These are phyloP conservation scores for Caenorhabditis elegans DNA, from an alignment of 1,140 invertebrate species.

Conservation along the genomic window WBcel235 BX284604.4:13788001-13788500, in stretches of 20 bases:
- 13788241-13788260: neutral
- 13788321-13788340: neutral
- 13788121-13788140: neutral
- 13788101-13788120: neutral
- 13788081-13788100: neutral
- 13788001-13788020: neutral
- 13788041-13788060: neutral
- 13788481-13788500: neutral
- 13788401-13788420: neutral
- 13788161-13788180: neutral
- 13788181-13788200: too few species aligned
- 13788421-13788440: neutral
- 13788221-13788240: neutral
- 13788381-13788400: constrained; percentile 6
- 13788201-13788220: too few species aligned
- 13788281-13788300: neutral
- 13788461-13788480: neutral
- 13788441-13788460: constrained; percentile 15
- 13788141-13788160: neutral
- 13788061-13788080: neutral
- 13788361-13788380: neutral
- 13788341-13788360: neutral
- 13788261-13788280: neutral
- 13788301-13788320: neutral
- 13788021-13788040: neutral